Base-by-base conservation (phyloP, 2,113 vertebrate genomes). In the Nothocercus nigrocapillus region DNA sequence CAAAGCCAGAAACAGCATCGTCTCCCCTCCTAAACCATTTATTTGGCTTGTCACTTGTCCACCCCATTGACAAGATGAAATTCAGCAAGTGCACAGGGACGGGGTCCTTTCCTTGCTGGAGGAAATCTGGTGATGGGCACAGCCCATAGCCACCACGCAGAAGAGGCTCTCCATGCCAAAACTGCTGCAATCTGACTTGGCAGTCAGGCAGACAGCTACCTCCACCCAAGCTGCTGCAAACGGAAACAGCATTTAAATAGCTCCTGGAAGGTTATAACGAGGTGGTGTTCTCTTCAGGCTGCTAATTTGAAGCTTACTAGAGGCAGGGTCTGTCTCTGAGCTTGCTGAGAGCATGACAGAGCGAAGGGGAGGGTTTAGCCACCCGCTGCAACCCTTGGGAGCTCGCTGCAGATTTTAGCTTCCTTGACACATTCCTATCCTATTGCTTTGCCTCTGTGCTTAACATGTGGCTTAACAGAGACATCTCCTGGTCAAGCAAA, bases 401-500 rank as follows among this genome's bases (percentile, higher is more conserved):
- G 54, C 34, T 87, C 51, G 58, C 44, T 83, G 69, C 47, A 67
- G 28, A 40, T 90, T 75, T 76, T 58, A 76, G 62, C 34, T 82
- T 88, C 22, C 64, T 78, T 53, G 2, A 76, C 47, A 49, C 45
- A 73, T 28, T 42, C 40, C 36, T 82, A 73, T 68, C 66, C 78
- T 82, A 62, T 47, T 2, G 5, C 72, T 66, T 72, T 75, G 59
- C 40, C n/a, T 62, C 45, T 0, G 0, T 1, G 1, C 44, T 90
- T 68, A 44, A 77, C 28, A 63, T 1, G 1, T 56, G 78, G 96
- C 90, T 95, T 91, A 89, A 94, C 40, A 94, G 94, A 91, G 96
- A 93, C 96, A 97, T 83, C 96, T 97, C 94, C 93, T 95, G 96
- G 95, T 82, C 90, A 91, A 51, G 36, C 24, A 45, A 89, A 93